A percentile compares a stretch with the other conserved stretches of the same genome.
These are phyloP conservation scores for Ornithorhynchus anatinus DNA, from an alignment of 2,113 vertebrate species.

Conservation along the genomic window DNA sequence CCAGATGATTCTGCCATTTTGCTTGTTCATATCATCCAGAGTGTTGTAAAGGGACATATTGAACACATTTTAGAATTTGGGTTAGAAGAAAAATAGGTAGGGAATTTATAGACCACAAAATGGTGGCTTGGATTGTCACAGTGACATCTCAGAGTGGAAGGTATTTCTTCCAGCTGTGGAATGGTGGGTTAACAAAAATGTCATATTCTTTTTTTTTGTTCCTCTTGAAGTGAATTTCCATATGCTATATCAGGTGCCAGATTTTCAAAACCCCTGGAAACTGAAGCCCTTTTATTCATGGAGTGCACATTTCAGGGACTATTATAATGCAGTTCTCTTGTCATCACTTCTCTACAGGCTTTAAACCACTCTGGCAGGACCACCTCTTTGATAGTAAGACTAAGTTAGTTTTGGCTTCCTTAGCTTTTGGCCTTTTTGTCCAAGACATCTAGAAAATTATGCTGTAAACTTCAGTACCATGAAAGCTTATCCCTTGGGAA, in stretches of 20 bases:
- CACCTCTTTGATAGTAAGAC: constrained; percentile 28
- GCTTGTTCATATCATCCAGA: constrained; percentile 28
- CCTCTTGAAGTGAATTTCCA: constrained; percentile 56
- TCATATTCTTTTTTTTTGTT: constrained; percentile 33
- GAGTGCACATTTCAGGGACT: constrained; percentile 21
- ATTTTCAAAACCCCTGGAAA: constrained; percentile 48
- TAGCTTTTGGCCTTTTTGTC: constrained; percentile 40
- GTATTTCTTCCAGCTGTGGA: constrained; percentile 60
- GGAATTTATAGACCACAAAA: constrained; percentile 42
- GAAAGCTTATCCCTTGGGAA: constrained; percentile 41
- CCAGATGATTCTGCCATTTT: constrained; percentile 45
- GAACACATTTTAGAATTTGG: constrained; percentile 54
- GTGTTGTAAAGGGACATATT: constrained; percentile 42
- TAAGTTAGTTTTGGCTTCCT: constrained; percentile 26
- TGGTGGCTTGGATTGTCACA: constrained; percentile 41
- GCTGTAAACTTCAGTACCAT: constrained; percentile 28
- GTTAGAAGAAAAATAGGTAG: constrained; percentile 31
- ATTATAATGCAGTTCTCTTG: constrained; percentile 32
- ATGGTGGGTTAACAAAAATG: constrained; percentile 56
- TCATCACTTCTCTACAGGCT: neutral
- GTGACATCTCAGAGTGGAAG: constrained; percentile 42
- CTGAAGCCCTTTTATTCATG: constrained; percentile 34
- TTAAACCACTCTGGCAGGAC: constrained; percentile 27
- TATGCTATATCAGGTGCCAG: constrained; percentile 56
- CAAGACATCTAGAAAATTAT: constrained; percentile 39